These are phyloP conservation scores for Epizoanthus rinbou DNA, from an alignment of 92 coral and sea anemone species.

Conservation along the genomic window DNA sequence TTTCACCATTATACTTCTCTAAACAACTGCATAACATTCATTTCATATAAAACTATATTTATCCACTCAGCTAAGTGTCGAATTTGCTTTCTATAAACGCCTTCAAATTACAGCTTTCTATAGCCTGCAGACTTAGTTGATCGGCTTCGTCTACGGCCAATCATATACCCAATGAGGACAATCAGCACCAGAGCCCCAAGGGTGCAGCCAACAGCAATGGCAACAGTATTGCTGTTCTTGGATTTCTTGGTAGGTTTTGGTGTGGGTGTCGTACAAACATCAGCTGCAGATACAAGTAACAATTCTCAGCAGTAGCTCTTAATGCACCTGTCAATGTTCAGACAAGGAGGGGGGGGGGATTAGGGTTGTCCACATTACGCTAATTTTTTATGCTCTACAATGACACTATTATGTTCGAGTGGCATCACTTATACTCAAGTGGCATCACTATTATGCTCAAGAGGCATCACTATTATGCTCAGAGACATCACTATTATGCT, in stretches of 20 bases:
- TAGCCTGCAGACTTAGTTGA: slow-evolving; percentile 46
- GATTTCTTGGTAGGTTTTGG: slow-evolving; percentile 8
- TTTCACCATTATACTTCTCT: too few species aligned
- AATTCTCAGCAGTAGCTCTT: not conserved
- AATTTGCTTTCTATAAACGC: not conserved
- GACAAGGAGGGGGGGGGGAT: too few species aligned
- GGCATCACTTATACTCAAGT: too few species aligned
- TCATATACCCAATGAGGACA: slow-evolving; percentile 78
- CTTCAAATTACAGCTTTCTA: slow-evolving; percentile 64
- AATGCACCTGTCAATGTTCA: too few species aligned
- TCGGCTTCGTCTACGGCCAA: slow-evolving; percentile 71
- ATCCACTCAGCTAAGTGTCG: too few species aligned
- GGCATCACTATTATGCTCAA: too few species aligned
- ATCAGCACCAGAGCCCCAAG: slow-evolving; percentile 87
- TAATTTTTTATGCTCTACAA: too few species aligned
- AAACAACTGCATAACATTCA: too few species aligned
- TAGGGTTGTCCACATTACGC: too few species aligned
- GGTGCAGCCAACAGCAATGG: slow-evolving; percentile 94
- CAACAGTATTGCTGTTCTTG: slow-evolving; percentile 58
- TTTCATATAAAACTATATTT: slow-evolving; percentile 2
- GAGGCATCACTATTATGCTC: too few species aligned
- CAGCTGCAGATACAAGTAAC: slow-evolving; percentile 44
- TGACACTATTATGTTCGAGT: too few species aligned
- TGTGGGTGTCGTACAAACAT: slow-evolving; percentile 46
- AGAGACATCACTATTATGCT: too few species aligned